Conservation (phyloP, 2,113 vertebrate species). For the Ahaetulla prasina region DNA sequence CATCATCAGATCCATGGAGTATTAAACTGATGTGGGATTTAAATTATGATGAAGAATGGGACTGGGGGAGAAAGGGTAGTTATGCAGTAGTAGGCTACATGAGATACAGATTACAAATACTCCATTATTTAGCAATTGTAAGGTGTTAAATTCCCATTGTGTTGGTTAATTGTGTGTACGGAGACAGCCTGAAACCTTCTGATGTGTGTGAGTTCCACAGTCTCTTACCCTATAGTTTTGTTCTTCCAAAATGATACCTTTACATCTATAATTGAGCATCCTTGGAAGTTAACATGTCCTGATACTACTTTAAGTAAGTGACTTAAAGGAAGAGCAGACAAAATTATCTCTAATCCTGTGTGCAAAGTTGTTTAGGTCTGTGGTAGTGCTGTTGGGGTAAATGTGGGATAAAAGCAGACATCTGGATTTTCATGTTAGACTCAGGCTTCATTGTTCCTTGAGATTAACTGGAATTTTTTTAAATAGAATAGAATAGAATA, state of each 20-base stretch:
- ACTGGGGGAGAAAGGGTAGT: neutral
- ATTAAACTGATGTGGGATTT: neutral
- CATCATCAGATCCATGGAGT: neutral
- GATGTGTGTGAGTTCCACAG: neutral
- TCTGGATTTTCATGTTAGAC: neutral
- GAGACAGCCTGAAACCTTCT: neutral
- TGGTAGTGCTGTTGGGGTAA: neutral
- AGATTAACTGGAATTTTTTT: neutral
- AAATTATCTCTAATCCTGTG: neutral
- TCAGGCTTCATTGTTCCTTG: neutral
- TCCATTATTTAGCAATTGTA: neutral
- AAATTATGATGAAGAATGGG: neutral
- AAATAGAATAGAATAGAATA: too few species aligned
- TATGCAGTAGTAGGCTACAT: neutral
- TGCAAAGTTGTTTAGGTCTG: neutral
- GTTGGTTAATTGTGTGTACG: neutral
- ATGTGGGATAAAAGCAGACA: neutral
- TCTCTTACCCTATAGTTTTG: neutral
- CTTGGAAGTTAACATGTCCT: neutral
- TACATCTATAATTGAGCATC: neutral
- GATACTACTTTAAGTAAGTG: neutral
- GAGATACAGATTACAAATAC: neutral
- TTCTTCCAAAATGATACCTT: neutral
- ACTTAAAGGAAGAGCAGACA: neutral
- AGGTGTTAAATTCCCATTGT: neutral